Evolutionary conservation across 2,888 invertebrate species (phyloP).

Genomic region (Cactoblastis cactorum): DNA sequence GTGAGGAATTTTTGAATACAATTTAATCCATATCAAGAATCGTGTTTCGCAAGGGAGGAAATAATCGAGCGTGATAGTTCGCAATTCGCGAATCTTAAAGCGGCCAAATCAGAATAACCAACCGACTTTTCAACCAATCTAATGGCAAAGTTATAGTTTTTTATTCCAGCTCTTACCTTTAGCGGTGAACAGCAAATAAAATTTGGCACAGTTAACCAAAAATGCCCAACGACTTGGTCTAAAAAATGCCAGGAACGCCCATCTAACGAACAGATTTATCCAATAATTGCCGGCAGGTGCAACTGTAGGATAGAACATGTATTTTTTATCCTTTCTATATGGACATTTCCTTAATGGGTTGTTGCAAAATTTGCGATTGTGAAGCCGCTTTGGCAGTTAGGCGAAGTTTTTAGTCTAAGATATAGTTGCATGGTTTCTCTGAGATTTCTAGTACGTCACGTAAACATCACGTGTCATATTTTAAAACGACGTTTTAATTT

Average conservation of each 20-base stretch:
- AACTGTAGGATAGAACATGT: conserved; percentile 39
- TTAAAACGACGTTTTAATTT: too few species aligned
- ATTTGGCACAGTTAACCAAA: conserved; percentile 51
- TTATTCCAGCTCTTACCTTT: conserved; percentile 23
- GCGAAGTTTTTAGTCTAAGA: conserved; percentile 8
- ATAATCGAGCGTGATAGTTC: background rate
- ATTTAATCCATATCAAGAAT: background rate
- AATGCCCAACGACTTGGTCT: conserved; percentile 36
- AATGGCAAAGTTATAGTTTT: conserved; percentile 11
- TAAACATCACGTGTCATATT: too few species aligned
- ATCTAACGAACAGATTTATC: conserved; percentile 49
- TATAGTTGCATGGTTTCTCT: background rate
- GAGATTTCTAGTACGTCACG: too few species aligned
- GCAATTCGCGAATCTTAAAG: background rate
- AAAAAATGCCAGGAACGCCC: conserved; percentile 44
- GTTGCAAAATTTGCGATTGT: conserved; percentile 50
- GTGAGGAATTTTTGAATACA: too few species aligned
- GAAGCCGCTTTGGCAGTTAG: conserved; percentile 42
- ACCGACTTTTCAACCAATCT: conserved; percentile 16
- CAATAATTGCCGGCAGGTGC: conserved; percentile 53
- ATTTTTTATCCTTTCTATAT: conserved; percentile 40
- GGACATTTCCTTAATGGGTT: conserved; percentile 45
- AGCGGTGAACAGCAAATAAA: conserved; percentile 25
- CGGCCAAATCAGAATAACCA: background rate
- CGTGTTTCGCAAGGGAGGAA: too few species aligned